A percentile compares a stretch with the other conserved stretches of the same genome.
These are phyloP conservation scores for Sternarchorhynchus goeldii DNA, from an alignment of 2,797 vertebrate genomes.

Conservation along the genomic window DNA sequence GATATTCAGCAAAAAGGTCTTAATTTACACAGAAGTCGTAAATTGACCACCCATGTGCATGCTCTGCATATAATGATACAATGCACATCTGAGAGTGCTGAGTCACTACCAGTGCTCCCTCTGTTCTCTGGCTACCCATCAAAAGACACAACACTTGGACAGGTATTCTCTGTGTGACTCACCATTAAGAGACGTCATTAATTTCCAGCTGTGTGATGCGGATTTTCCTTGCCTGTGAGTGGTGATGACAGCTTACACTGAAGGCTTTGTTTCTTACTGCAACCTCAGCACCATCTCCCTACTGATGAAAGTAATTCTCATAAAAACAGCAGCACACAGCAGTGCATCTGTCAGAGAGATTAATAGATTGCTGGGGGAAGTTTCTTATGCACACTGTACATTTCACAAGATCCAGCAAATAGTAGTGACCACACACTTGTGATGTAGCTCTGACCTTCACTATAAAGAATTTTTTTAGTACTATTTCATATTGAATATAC, in stretches of 20 bases:
- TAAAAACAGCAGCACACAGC: conserved; percentile 27
- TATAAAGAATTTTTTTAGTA: neutral
- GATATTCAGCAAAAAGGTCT: neutral
- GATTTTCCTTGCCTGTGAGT: conserved; percentile 30
- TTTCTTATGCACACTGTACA: neutral
- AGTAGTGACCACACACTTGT: neutral
- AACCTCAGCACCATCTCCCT: conserved; percentile 13
- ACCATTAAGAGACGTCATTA: neutral
- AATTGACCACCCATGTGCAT: neutral
- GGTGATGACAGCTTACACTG: conserved; percentile 18
- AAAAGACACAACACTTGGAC: conserved; percentile 5
- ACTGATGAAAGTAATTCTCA: conserved; percentile 20
- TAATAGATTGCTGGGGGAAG: neutral
- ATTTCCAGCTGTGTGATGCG: conserved; percentile 17
- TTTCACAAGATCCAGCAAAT: conserved; percentile 1
- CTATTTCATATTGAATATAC: neutral
- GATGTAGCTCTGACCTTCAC: neutral
- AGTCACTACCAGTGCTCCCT: conserved; percentile 17
- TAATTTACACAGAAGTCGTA: neutral
- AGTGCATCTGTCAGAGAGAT: conserved; percentile 22
- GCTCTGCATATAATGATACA: neutral
- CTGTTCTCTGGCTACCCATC: neutral
- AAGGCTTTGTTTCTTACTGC: conserved; percentile 18
- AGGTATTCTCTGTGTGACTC: conserved; percentile 14
- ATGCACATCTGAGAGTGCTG: neutral